Conservation (phyloP, 2,888 invertebrate species). For the Chalcis sispes region DNA sequence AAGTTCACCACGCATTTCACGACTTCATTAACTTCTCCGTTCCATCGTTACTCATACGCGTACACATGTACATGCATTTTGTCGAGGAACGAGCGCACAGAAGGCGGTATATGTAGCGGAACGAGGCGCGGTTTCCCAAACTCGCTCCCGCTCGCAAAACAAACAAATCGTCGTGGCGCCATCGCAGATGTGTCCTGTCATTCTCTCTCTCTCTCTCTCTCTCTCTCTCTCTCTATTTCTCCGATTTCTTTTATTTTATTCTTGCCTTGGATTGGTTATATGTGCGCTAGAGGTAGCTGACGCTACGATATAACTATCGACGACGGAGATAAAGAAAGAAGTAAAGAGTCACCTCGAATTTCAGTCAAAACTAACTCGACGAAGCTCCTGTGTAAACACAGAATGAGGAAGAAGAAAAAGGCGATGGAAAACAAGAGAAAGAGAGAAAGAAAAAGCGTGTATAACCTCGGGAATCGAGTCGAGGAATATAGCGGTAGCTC, state of each 20-base stretch:
- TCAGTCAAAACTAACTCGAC: slow-evolving; percentile 46
- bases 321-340: slow-evolving; percentile 18
- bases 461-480: too few relatives aligned
- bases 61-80: not conserved
- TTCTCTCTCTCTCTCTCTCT: slow-evolving; percentile 52
- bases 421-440: not conserved
- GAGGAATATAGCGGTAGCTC: too few relatives aligned
- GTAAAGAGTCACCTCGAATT: too few relatives aligned
- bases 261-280: too few relatives aligned
- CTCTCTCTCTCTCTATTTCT: too few relatives aligned
- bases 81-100: not conserved
- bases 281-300: not conserved
- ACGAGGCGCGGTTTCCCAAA: slow-evolving; percentile 32
- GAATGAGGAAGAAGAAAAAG: slow-evolving; percentile 1
- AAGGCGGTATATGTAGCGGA: too few relatives aligned
- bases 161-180: slow-evolving; percentile 75
- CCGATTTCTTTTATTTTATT: too few relatives aligned
- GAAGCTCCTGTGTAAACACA: slow-evolving; percentile 73
- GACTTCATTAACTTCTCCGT: slow-evolving; percentile 35
- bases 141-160: slow-evolving; percentile 62
- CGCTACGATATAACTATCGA: too few relatives aligned
- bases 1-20: slow-evolving; percentile 5
- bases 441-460: too few relatives aligned
- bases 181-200: slow-evolving; percentile 75
- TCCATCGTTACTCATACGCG: not conserved